Base-by-base conservation (phyloP, 2,888 invertebrate species). In the Arctia plantaginis region DNA sequence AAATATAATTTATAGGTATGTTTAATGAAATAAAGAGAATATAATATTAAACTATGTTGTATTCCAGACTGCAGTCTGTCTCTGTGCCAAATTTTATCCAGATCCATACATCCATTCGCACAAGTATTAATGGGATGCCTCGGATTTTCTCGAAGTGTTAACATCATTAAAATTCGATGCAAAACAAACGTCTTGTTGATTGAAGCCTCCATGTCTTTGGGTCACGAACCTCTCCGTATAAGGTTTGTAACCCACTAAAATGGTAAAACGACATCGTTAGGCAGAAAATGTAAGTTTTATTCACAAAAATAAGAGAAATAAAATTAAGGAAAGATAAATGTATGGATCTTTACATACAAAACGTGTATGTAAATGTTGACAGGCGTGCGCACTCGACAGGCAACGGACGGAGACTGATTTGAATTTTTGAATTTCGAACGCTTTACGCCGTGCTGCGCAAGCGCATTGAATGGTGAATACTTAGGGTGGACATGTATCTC, bases 321-420 rank as follows among this genome's bases (percentile, higher is more conserved):
- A 85, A 79, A 77, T 73, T 79, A 73, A 78, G 78, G 71, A 82
- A 79, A 88, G 84, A 90, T 89, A 89, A 90, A 92, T 90, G 90
- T 89, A 86, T 77, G 84, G 84, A 73, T 75, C 81, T 85, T 85
- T 81, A 89, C 84, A 87, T 87, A 87, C 80, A 84, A 84, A 85
- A 85, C 84, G 79, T 88, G 93, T 90, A 95, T 94, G 95, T 93
- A 93, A 94, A 95, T 95, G 80, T 67, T 88, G 90, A 90, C 88
- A 86, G 91, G 90, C 91, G 89, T 89, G 89, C 88, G 91, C 88
- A 81, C 87, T 85, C 87, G 88, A 86, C 91, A 87, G 89, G 82
- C 83, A 88, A 91, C 91, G 89, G 88, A 90, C 89, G 87, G 84
- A 90, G 92, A 94, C 92, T 94, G 94, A 95, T 95, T 95, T 95